Conservation (phyloP, 2,888 invertebrate species). For the Chymomyza amoena region DNA sequence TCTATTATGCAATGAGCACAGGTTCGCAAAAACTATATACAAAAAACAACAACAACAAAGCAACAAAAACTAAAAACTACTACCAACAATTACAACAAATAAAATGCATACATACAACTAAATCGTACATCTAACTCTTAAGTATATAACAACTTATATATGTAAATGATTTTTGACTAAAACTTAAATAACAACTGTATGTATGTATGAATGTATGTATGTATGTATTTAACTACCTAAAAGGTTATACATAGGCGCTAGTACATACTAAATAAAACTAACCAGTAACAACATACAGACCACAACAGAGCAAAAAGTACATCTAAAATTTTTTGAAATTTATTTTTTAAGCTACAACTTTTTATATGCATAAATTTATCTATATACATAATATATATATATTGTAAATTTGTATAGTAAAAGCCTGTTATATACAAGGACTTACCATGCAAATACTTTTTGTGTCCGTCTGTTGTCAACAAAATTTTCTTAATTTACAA, state of each 20-base stretch:
- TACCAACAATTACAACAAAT: slow-evolving; percentile 25
- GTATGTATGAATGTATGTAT: not conserved
- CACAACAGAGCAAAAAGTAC: slow-evolving; percentile 9
- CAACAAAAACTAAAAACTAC: slow-evolving; percentile 29
- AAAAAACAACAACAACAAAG: slow-evolving; percentile 17
- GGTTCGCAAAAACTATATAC: slow-evolving; percentile 82
- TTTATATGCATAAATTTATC: not conserved
- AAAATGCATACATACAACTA: slow-evolving; percentile 40
- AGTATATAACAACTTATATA: slow-evolving; percentile 12
- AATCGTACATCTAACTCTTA: slow-evolving; percentile 33
- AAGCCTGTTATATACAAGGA: not conserved
- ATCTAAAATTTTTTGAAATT: slow-evolving; percentile 29
- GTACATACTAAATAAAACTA: slow-evolving; percentile 23
- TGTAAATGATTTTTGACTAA: slow-evolving; percentile 5
- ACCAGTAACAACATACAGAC: slow-evolving; percentile 17
- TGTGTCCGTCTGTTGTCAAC: not conserved
- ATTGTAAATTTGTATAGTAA: not conserved
- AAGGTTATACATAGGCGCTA: slow-evolving; percentile 11
- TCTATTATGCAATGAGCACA: slow-evolving; percentile 99
- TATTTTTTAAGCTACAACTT: slow-evolving; percentile 5
- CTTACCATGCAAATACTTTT: not conserved
- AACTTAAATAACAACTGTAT: not conserved
- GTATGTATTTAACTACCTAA: slow-evolving; percentile 20
- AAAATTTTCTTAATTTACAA: not conserved
- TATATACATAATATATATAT: not conserved